Conservation (phyloP, 2,888 invertebrate species). For the Neelides folsomi region DNA sequence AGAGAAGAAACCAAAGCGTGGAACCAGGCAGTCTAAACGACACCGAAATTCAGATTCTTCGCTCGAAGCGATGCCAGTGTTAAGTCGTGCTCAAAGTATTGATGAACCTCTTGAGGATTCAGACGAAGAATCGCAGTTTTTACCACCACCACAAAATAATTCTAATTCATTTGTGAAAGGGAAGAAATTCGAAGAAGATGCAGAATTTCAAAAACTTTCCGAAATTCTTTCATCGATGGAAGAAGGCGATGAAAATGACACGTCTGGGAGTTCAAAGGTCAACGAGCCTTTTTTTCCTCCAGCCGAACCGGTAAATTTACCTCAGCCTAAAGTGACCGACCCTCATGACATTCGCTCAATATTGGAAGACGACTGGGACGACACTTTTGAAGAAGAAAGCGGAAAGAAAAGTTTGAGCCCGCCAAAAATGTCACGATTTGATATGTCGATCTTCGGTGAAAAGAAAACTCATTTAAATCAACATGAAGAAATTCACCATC, state of each 20-base stretch:
- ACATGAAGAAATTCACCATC: background rate
- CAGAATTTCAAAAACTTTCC: slow-evolving; percentile 29
- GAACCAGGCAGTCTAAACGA: slow-evolving; percentile 6
- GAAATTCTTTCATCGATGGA: slow-evolving; percentile 33
- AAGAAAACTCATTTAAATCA: slow-evolving; percentile 1
- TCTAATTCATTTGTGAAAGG: background rate
- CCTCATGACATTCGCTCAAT: slow-evolving; percentile 28
- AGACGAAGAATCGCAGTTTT: background rate
- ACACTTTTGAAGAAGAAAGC: slow-evolving; percentile 26
- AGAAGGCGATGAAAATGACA: slow-evolving; percentile 11
- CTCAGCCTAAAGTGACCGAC: slow-evolving; percentile 13
- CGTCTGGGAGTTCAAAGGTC: background rate
- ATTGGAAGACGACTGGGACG: slow-evolving; percentile 33
- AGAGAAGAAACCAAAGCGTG: slow-evolving; percentile 5
- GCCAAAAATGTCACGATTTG: slow-evolving; percentile 31
- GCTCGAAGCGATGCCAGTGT: slow-evolving; percentile 10
- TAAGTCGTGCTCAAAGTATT: slow-evolving; percentile 4
- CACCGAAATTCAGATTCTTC: slow-evolving; percentile 16
- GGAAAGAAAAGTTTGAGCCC: slow-evolving; percentile 22
- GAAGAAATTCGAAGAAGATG: slow-evolving; percentile 28
- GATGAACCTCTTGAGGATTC: too few relatives aligned
- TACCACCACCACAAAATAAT: background rate
- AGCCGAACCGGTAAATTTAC: background rate
- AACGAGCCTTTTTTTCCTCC: slow-evolving; percentile 1
- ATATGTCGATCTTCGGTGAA: slow-evolving; percentile 29